Conservation (phyloP, 2,888 invertebrate genomes). For the Netelia inedita region DNA sequence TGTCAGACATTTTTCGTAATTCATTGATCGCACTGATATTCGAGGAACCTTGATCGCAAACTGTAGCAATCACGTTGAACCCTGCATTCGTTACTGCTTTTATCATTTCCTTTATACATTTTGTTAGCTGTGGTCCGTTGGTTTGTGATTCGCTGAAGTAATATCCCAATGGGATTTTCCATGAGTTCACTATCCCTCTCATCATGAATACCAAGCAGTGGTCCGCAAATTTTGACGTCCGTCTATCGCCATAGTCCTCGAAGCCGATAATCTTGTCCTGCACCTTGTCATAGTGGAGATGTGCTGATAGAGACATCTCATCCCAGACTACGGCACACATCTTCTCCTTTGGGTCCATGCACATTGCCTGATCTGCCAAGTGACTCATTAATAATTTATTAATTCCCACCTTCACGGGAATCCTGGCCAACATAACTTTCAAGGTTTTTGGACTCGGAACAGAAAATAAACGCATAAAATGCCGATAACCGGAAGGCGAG, state of each 20-base stretch:
- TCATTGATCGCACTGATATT: conserved; percentile 41
- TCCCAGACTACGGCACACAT: conserved; percentile 15
- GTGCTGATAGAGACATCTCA: conserved; percentile 7
- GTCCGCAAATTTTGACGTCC: conserved; percentile 36
- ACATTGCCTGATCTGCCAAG: conserved; percentile 18
- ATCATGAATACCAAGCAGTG: conserved; percentile 65
- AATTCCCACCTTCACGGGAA: conserved; percentile 32
- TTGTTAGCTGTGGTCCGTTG: conserved; percentile 26
- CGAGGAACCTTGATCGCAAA: conserved; percentile 47
- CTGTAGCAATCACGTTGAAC: conserved; percentile 38
- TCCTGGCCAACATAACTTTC: conserved; percentile 37
- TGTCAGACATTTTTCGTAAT: conserved; percentile 43
- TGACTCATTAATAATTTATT: conserved; percentile 19
- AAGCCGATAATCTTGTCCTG: conserved; percentile 10
- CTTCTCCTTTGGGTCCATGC: conserved; percentile 16
- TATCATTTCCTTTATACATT: conserved; percentile 55
- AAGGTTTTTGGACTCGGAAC: conserved; percentile 45
- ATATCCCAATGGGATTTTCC: conserved; percentile 59
- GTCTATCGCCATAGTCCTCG: conserved; percentile 15
- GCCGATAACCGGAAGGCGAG: conserved; percentile 34
- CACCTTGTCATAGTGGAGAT: not conserved
- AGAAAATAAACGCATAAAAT: conserved; percentile 39
- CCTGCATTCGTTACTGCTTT: conserved; percentile 48
- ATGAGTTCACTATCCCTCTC: conserved; percentile 47
- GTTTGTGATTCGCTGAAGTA: conserved; percentile 57